Base-by-base conservation (phyloP, 1,140 invertebrate genomes). In the Neodiprion pinetum region DNA sequence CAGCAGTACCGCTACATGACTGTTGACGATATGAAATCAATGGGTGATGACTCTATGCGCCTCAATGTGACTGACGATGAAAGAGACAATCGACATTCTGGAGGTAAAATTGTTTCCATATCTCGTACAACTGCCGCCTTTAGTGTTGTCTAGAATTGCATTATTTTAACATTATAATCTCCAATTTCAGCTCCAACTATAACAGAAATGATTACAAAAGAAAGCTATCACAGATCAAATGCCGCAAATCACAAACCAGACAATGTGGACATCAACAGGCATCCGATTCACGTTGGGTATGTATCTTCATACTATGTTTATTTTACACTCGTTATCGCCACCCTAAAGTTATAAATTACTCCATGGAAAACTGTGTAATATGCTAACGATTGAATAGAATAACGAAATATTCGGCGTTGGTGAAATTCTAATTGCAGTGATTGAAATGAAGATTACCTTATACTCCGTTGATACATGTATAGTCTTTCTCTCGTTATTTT, bases 1-100 rank as follows among this genome's bases (percentile, higher is more conserved):
- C 95, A 96, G 79, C 95, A 96, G 77, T 96, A 96, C 89, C 91
- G 95, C 79, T 96, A 96, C 90, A 94, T 96, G 92, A 95, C 94
- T 75, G 92, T 92, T 75, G 94, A 95, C 86, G 93, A 95, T 79
- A 95, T 95, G 93, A 95, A 95, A 88, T 93, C 93, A 53, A 89
- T 95, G 77, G 93, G 92, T 71, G 94, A 95, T 86, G 94, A 95
- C 86, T 94, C 93, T 17, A 90, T 94, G 87, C 90, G 92, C 77
- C 92, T 94, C 79, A 94, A 94, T 85, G 93, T 94, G 40, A 94
- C 93, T 3, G 90, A 91, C 81, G 93, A 95, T 85, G 93, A 94
- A 80, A 90, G 79, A 79, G 88, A 89, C 72, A 88, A 89, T 82
- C 84, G 87, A 84, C 85, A 89, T 82, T 88, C 88, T 75, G 86